phyloP scores from a whole-genome alignment of 2,113 vertebrate species.

The Cromileptes altivelis region DNA sequence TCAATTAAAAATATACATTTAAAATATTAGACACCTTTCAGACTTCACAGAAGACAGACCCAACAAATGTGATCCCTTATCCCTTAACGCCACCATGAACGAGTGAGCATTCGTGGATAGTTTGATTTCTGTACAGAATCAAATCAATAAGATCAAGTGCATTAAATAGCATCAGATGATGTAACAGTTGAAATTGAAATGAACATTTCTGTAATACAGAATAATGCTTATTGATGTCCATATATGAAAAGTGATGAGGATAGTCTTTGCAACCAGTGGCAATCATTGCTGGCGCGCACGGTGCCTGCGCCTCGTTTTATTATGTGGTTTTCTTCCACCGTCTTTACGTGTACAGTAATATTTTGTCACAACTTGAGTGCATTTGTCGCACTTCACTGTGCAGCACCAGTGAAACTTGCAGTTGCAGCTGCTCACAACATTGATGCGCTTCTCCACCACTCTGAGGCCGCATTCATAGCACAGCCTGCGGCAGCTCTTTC shows the following conservation, averaged over 20 bases:
- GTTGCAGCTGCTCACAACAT: conserved; percentile 92
- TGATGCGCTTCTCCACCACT: conserved; percentile 87
- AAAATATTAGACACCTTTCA: conserved; percentile 28
- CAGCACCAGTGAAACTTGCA: conserved; percentile 99
- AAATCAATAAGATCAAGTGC: conserved; percentile 64
- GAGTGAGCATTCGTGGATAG: not conserved
- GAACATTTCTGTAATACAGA: not conserved
- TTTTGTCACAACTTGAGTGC: conserved; percentile 89
- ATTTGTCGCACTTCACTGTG: conserved; percentile 93
- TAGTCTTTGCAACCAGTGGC: not conserved
- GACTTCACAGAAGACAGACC: conserved; percentile 28
- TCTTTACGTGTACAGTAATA: conserved; percentile 88
- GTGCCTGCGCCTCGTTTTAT: conserved; percentile 77
- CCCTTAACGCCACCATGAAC: not conserved
- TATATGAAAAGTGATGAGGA: conserved; percentile 35
- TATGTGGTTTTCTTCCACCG: conserved; percentile 59
- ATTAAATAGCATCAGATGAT: conserved; percentile 11
- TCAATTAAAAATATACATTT: conserved; percentile 17
- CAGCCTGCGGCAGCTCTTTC: conserved; percentile 89
- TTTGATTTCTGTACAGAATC: not conserved
- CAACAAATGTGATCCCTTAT: not conserved
- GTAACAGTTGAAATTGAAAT: not conserved
- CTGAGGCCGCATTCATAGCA: conserved; percentile 92
- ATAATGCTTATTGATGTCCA: conserved; percentile 14
- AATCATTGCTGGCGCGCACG: conserved; percentile 75